Evolutionary conservation across 2,888 invertebrate genomes (phyloP), one percentile per base, ranked within the genome.

Genomic region (Cephus pygmeus): DNA sequence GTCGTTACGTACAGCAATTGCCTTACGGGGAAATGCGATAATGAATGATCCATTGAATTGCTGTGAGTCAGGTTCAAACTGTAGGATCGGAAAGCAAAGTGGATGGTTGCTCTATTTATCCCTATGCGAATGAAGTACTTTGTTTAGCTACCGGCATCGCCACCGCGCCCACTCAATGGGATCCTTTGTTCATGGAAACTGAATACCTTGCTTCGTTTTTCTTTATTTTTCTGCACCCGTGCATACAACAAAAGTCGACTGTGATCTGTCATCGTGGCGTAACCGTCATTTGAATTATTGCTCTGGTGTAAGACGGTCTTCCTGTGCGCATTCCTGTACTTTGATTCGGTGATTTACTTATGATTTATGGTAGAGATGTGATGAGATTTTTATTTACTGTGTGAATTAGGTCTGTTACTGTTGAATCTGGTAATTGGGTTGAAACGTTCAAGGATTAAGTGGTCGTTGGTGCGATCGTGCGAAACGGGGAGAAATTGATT

Each of bases 261-360:
- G 77, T 84, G 79, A 82, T 82, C 75, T 73, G 69, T 80, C 76
- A 80, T 85, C 80, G 78, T 30, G 40, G 69, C 40, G 73, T 77
- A 78, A 78, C 80, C 75, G 83, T 82, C 79, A 75, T 31, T 33
- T 1, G 33, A 30, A n/a, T n/a, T 33, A 69, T 40, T 40, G 15
- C 15, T 40, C 40, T 40, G 40, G 40, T 40, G 40, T 40, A 40
- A 40, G 12, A 40, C 15, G 40, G 4, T 40, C 15, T 40, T 40
- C 15, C 40, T 12, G 1, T 40, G 15, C 40, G 40, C 40, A 15
- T 40, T 15, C 4, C 40, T 40, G 40, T 15, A 40, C 40, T 15
- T 40, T 15, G 15, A 15, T 40, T 40, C 1, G 15, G 15, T 15
- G 12, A 40, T 40, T 40, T 15, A 40, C 40, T 12, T 40, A 15